Percentiles rank a stretch among this genome's conserved stretches.
These are phyloP conservation scores for Agonopterix alstromeriana DNA, from an alignment of 2,888 invertebrate genomes.

Conservation along the genomic window DNA sequence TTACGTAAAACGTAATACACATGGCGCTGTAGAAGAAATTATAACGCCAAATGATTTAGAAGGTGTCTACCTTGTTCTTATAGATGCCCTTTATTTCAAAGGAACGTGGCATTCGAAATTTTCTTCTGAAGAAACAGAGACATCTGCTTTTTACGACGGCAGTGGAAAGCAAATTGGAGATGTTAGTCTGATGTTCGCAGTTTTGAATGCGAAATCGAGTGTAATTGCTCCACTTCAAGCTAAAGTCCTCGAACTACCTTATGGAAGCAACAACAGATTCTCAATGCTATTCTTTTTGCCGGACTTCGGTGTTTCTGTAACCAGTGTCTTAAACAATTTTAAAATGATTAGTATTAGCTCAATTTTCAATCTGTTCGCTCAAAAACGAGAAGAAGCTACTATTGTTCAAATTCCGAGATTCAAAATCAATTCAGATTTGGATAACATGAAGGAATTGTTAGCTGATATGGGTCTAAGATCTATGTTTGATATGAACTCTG, in stretches of 20 bases:
- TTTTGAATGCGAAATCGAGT: slow-evolving; percentile 27
- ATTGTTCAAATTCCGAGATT: slow-evolving; percentile 78
- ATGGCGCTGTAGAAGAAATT: slow-evolving; percentile 47
- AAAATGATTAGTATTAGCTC: slow-evolving; percentile 52
- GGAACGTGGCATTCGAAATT: slow-evolving; percentile 48
- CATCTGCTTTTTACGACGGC: slow-evolving; percentile 42
- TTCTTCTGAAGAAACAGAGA: slow-evolving; percentile 34
- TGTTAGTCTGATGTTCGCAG: slow-evolving; percentile 47
- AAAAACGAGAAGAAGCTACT: slow-evolving; percentile 46
- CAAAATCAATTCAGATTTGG: slow-evolving; percentile 65
- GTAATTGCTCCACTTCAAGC: slow-evolving; percentile 30
- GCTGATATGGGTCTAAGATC: slow-evolving; percentile 51
- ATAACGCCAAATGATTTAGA: slow-evolving; percentile 41
- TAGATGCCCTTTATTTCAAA: slow-evolving; percentile 58
- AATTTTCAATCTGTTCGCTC: slow-evolving; percentile 56
- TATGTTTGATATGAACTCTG: slow-evolving; percentile 39
- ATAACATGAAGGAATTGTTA: slow-evolving; percentile 58
- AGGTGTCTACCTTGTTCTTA: slow-evolving; percentile 31
- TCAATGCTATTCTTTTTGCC: slow-evolving; percentile 82
- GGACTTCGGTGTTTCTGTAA: slow-evolving; percentile 45
- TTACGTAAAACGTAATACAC: slow-evolving; percentile 39
- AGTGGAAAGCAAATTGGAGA: slow-evolving; percentile 36
- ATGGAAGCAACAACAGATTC: slow-evolving; percentile 49
- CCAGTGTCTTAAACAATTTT: slow-evolving; percentile 66
- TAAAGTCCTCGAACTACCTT: slow-evolving; percentile 49